Base-by-base conservation (phyloP, 2,113 vertebrate genomes). In the Scatophagus argus region DNA sequence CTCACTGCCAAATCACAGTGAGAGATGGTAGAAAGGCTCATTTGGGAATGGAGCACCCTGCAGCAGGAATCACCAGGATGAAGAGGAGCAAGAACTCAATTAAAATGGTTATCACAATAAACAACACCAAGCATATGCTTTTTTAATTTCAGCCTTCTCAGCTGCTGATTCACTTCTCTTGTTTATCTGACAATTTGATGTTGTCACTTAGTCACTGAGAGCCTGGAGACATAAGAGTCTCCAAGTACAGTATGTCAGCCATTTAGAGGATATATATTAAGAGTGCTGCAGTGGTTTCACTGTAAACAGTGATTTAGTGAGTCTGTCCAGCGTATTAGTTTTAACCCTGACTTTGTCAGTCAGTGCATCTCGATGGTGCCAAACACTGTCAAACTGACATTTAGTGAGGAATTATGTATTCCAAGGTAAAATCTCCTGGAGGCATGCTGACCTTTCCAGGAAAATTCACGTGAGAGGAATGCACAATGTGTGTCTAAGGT, bases 1-100 rank as follows among this genome's bases (percentile, higher is more conserved):
- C 67, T 86, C 34, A 5, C 79, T 87, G 90, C 86, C 80, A 88
- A 87, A 82, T 81, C 84, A 21, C 87, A 84, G 80, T 25, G 74
- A 79, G 91, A 86, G 31, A 84, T 82, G 79, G 73, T 73, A 79
- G 76, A 77, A 63, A 12, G 41, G 77, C 83, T 86, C 72, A 77
- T 84, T 75, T 76, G 88, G 81, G 83, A 87, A 77, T 25, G 61
- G 60, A 55, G 79, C 74, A 65, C 75, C 74, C 58, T 68, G 75
- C 56, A 44, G 52, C 62, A 87, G 85, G 88, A 91, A 79, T 77
- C 72, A 79, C 79, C 73, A 66, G 59, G 78, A 87, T 38, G 60
- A 70, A 83, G 64, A 79, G 66, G 49, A 80, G 69, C 63, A 65
- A 83, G 81, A 82, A 75, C 81, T 85, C 74, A 64, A 76, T 90